Evolutionary conservation across 2,113 vertebrate genomes (phyloP).

Genomic region (Brachyistius frenatus): DNA sequence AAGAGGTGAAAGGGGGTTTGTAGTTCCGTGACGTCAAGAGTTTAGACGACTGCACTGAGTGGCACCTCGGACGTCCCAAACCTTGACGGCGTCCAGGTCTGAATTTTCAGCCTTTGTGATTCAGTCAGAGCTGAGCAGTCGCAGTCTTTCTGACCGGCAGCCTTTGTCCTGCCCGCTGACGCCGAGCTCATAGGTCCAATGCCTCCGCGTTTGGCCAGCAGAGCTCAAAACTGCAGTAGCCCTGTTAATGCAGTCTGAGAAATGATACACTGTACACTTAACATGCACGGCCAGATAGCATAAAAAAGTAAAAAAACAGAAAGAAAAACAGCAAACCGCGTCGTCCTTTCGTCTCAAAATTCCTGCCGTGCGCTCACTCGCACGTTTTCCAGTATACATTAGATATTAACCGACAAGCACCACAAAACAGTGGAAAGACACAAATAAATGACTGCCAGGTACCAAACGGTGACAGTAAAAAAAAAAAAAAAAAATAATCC

Average conservation of each 20-base stretch:
- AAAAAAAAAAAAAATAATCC: constrained; percentile 64
- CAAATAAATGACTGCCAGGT: constrained; percentile 31
- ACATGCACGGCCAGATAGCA: constrained; percentile 82
- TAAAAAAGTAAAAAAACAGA: constrained; percentile 33
- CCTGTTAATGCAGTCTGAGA: constrained; percentile 73
- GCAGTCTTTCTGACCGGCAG: constrained; percentile 60
- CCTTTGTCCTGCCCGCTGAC: constrained; percentile 38
- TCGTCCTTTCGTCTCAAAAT: constrained; percentile 27
- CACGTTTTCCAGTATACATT: constrained; percentile 63
- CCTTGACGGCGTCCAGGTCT: constrained; percentile 32
- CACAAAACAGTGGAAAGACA: constrained; percentile 61
- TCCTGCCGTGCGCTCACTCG: constrained; percentile 6
- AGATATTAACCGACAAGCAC: constrained; percentile 68
- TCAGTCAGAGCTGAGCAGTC: constrained; percentile 50
- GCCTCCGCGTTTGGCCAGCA: constrained; percentile 51
- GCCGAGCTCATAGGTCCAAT: constrained; percentile 60
- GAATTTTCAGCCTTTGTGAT: constrained; percentile 39
- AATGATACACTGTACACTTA: constrained; percentile 82
- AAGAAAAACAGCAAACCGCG: constrained; percentile 47
- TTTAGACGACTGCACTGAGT: constrained; percentile 42
- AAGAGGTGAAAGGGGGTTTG: constrained; percentile 50
- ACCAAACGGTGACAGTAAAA: constrained; percentile 51
- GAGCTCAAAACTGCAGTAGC: constrained; percentile 60
- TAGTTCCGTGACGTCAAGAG: constrained; percentile 54
- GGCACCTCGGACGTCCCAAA: constrained; percentile 34